phyloP scores from a whole-genome alignment of 2,888 invertebrate species.

The Nipponacmea schrenckii region DNA sequence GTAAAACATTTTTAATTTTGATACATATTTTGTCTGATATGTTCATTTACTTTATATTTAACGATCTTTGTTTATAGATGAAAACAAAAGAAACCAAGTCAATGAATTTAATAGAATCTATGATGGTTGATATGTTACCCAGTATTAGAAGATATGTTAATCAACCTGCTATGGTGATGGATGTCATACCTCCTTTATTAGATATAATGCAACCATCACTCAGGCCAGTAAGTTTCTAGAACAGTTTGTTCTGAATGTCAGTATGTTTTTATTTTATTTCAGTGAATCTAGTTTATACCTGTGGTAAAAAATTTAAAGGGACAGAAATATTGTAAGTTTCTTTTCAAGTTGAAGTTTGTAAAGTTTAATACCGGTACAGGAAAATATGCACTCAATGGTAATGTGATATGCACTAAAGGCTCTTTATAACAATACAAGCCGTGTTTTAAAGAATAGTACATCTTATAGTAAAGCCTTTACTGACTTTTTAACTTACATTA shows the following conservation, averaged over 20 bases:
- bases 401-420: neutral
- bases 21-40: too few species aligned
- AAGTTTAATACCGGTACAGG: too few species aligned
- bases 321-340: too few species aligned
- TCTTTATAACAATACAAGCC: too few species aligned
- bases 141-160: constrained; percentile 69
- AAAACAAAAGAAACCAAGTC: constrained; percentile 49
- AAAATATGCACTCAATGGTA: neutral
- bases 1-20: too few species aligned
- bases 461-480: too few species aligned
- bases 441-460: too few species aligned
- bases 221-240: constrained; percentile 74
- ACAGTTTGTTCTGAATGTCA: too few species aligned
- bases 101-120: constrained; percentile 55
- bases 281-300: neutral
- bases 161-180: constrained; percentile 72
- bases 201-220: constrained; percentile 80
- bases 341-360: too few species aligned
- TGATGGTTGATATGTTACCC: constrained; percentile 74
- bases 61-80: constrained; percentile 36
- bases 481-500: too few species aligned
- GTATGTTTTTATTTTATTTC: neutral
- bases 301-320: too few species aligned
- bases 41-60: too few species aligned
- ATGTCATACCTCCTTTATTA: constrained; percentile 79